These are phyloP conservation scores for Stenotaenia linearis DNA, from an alignment of 2,888 invertebrate genomes.

Conservation along the genomic window DNA sequence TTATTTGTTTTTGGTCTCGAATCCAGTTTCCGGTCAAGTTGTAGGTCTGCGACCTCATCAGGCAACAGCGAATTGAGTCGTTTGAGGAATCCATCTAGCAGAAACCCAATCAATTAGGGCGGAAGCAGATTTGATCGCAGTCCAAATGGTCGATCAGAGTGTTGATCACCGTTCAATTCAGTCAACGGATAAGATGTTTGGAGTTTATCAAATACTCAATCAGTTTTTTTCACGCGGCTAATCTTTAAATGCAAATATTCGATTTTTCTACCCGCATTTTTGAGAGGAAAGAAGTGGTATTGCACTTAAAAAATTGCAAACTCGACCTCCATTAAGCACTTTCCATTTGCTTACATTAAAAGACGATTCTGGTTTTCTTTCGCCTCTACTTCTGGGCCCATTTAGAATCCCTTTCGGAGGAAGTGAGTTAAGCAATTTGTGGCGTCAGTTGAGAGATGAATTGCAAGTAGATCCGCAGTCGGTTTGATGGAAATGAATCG, in stretches of 20 bases:
- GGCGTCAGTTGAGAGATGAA: neutral
- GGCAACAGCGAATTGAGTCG: conserved; percentile 5
- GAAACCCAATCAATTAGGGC: conserved; percentile 19
- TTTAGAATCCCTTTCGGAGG: neutral
- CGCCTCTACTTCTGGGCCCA: neutral
- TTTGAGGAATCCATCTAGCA: conserved; percentile 12
- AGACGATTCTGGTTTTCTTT: neutral
- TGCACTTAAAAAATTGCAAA: neutral
- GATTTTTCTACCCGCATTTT: neutral
- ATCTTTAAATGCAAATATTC: neutral
- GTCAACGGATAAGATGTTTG: neutral
- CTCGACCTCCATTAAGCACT: neutral
- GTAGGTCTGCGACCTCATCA: conserved; percentile 21
- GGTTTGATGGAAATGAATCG: neutral
- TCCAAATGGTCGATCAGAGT: conserved; percentile 12
- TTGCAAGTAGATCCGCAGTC: neutral
- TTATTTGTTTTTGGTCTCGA: conserved; percentile 9
- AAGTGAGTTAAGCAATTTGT: conserved; percentile 21
- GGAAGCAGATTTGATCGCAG: conserved; percentile 23
- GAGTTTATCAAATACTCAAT: neutral
- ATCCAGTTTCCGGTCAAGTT: conserved; percentile 13
- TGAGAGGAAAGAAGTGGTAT: neutral
- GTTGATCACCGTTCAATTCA: neutral
- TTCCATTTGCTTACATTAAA: conserved; percentile 2
- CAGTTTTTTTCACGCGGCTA: neutral